Evolutionary conservation across 2,113 vertebrate genomes (phyloP).

Genomic region (Crypturellus undulatus): DNA sequence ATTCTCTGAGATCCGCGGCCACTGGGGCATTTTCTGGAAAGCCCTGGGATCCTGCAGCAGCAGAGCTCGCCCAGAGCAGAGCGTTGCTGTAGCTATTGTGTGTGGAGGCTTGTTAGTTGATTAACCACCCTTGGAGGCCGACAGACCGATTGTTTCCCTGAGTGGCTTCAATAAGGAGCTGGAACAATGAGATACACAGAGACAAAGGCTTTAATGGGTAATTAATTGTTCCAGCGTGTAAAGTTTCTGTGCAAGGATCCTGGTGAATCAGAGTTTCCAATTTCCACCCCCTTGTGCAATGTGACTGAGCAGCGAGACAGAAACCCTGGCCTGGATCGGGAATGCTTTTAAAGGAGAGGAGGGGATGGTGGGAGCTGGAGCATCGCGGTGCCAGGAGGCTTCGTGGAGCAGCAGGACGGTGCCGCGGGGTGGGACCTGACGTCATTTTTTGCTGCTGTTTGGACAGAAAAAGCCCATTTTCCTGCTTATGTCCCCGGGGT

Average conservation of each 20-base stretch:
- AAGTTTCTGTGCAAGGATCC: slow-evolving; percentile 54
- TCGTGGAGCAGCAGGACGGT: not conserved
- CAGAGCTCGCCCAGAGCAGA: accelerated
- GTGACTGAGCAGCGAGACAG: not conserved
- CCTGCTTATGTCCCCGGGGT: not conserved
- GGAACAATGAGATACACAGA: slow-evolving; percentile 67
- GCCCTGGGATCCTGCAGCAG: not conserved
- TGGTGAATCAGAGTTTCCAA: slow-evolving; percentile 70
- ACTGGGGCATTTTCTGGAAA: not conserved
- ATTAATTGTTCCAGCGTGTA: slow-evolving; percentile 70
- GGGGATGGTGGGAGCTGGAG: accelerated
- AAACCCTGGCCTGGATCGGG: slow-evolving; percentile 11
- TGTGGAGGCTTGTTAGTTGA: slow-evolving; percentile 47
- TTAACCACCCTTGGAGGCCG: slow-evolving; percentile 29
- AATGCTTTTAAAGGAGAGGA: not conserved
- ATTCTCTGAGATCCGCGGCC: not conserved
- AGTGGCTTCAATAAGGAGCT: slow-evolving; percentile 48
- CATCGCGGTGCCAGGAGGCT: accelerated
- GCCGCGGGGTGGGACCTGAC: not conserved
- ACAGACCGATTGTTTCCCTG: not conserved
- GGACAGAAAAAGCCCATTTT: not conserved
- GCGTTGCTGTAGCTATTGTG: not conserved
- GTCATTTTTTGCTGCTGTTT: not conserved
- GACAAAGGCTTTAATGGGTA: slow-evolving; percentile 71
- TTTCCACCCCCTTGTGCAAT: not conserved